These are phyloP conservation scores for Notiomystis cincta DNA, from an alignment of 2,113 vertebrate genomes.

Conservation along the genomic window DNA sequence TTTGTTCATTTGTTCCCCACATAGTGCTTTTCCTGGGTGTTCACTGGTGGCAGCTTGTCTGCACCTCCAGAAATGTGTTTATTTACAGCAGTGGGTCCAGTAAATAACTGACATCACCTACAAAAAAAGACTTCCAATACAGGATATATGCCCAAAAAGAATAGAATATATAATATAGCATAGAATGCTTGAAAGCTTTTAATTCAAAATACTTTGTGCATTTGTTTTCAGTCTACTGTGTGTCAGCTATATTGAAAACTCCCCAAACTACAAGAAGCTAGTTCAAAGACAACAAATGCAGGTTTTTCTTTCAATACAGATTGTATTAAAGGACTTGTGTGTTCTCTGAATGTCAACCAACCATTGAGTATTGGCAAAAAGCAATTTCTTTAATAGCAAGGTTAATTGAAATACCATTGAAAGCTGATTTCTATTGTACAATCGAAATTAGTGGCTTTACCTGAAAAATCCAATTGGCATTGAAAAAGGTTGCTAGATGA, in stretches of 20 bases:
- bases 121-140: neutral
- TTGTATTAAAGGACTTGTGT: slow-evolving; percentile 44
- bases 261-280: neutral
- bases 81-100: neutral
- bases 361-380: slow-evolving; percentile 51
- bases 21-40: neutral
- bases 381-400: slow-evolving; percentile 66
- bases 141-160: neutral
- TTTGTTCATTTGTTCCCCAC: neutral
- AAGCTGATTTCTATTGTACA: slow-evolving; percentile 49
- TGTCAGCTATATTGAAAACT: neutral
- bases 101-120: neutral
- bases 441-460: slow-evolving; percentile 50
- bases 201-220: neutral
- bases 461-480: slow-evolving; percentile 64
- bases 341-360: slow-evolving; percentile 49
- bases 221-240: neutral
- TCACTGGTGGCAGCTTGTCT: neutral
- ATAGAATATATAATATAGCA: neutral
- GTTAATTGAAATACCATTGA: slow-evolving; percentile 68
- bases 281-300: slow-evolving; percentile 9
- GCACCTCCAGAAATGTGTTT: neutral
- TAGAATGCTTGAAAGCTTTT: neutral
- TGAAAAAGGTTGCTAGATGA: slow-evolving; percentile 46
- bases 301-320: slow-evolving; percentile 46